A percentile compares a stretch with the other conserved stretches of the same genome.
phyloP scores from a whole-genome alignment of 2,888 invertebrate species.

The Drosophila mimica region DNA sequence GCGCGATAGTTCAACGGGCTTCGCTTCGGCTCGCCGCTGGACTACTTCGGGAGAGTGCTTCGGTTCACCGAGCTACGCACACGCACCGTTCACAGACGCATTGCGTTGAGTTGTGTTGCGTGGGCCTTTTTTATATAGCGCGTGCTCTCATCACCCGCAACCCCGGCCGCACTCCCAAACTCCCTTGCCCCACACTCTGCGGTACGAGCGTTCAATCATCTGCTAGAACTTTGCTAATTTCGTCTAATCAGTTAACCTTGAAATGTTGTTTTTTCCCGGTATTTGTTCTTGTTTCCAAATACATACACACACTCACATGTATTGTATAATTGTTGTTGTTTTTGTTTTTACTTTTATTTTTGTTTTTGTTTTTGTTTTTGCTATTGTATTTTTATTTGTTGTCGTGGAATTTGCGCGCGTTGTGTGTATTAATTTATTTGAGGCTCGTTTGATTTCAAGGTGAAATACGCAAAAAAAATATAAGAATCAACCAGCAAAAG shows the following conservation, averaged over 20 bases:
- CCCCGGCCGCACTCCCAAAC: conserved; percentile 1
- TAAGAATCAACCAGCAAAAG: conserved; percentile 36
- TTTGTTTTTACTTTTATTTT: too few relatives aligned
- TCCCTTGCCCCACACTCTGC: conserved; percentile 1
- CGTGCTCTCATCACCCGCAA: conserved; percentile 68
- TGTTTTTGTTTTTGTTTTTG: conserved; percentile 14
- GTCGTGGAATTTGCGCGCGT: conserved; percentile 67
- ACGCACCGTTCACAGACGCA: conserved; percentile 56
- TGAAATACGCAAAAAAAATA: conserved; percentile 72
- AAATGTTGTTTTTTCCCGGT: conserved; percentile 67
- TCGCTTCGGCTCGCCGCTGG: conserved; percentile 6
- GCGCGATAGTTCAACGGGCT: conserved; percentile 52
- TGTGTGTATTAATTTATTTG: conserved; percentile 74
- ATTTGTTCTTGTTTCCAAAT: conserved; percentile 63
- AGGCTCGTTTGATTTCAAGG: conserved; percentile 78
- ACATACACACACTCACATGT: conserved; percentile 18
- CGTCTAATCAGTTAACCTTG: conserved; percentile 82
- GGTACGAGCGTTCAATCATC: conserved; percentile 60
- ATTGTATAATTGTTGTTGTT: conserved; percentile 16
- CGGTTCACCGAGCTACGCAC: conserved; percentile 52
- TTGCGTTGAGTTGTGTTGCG: conserved; percentile 67
- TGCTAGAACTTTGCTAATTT: conserved; percentile 77
- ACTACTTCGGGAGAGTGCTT: conserved; percentile 20
- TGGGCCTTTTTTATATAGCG: conserved; percentile 68
- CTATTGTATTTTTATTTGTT: conserved; percentile 56